Evolutionary conservation across 2,797 vertebrate genomes (phyloP).

Genomic region (Enteromius afrohamiltoni): DNA sequence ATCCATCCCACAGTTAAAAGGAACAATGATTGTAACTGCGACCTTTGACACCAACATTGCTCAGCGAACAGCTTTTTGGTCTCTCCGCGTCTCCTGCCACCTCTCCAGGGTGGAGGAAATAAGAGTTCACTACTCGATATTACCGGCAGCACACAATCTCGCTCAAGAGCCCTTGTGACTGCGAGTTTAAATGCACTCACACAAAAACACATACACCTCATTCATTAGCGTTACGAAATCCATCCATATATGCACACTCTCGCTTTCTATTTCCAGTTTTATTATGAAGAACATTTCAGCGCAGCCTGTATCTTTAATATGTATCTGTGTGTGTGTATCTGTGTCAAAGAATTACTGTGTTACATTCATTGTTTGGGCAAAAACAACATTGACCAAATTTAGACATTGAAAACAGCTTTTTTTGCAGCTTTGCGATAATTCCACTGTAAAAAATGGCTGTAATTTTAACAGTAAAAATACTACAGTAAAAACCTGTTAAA

Average conservation of each 20-base stretch:
- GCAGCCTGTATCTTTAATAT: neutral
- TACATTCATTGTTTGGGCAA: neutral
- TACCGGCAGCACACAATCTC: conserved; percentile 18
- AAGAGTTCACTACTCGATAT: conserved; percentile 31
- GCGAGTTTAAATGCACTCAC: neutral
- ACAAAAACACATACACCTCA: conserved; percentile 2
- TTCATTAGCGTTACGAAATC: conserved; percentile 32
- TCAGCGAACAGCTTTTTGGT: conserved; percentile 22
- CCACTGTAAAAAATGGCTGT: too few relatives aligned
- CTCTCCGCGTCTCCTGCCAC: conserved; percentile 10
- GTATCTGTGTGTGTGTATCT: neutral
- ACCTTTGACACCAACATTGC: conserved; percentile 41
- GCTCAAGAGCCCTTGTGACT: conserved; percentile 17
- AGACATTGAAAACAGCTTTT: neutral
- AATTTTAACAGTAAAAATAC: too few relatives aligned
- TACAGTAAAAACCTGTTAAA: too few relatives aligned
- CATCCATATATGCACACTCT: conserved; percentile 8
- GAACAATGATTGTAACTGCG: conserved; percentile 35
- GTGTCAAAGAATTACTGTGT: conserved; percentile 5
- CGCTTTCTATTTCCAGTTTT: conserved; percentile 13
- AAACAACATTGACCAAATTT: neutral
- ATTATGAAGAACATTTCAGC: conserved; percentile 7
- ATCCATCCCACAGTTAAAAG: neutral
- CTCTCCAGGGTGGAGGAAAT: conserved; percentile 36
- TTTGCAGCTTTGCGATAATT: neutral